Base-by-base conservation (phyloP, 2,888 invertebrate genomes). In the Rotaria sp. region DNA sequence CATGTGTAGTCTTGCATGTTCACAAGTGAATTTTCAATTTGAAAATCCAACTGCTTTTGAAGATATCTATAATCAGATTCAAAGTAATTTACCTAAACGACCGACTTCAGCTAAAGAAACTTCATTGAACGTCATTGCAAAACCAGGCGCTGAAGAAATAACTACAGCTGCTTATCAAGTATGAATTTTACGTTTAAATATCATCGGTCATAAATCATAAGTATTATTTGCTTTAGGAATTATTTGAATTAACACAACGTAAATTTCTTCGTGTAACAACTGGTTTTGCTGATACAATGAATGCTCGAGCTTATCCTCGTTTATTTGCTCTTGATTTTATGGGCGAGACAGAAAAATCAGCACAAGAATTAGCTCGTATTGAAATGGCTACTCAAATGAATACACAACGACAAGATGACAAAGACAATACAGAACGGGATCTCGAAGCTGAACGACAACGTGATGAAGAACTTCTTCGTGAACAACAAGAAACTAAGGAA, bases 241-340 rank as follows among this genome's bases (percentile, higher is more conserved):
- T 90, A 84, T 89, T 89, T 87, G 90, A 90, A 87, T 87, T 90
- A 67, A 90, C 89, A 11, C 90, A 90, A 88, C 88, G 90, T 55
- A 90, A 90, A 88, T 89, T 90, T 86, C 88, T 90, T 30, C 88
- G 90, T 7, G 90, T 90, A 87, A 87, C 90, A 48, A 87, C 88
- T n/a, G 86, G 88, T 41, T 90, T 89, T 88, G 89, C 89, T 0
- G 88, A 89, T 21, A 86, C 87, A n/a, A 88, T 89, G 55, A 89
- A 89, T 11, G 55, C 75, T 50, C 52, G 80, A 24, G 89, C 89
- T 0, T 90, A 89, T 87, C 90, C 90, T 2, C 88, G 89, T 59
- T 88, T 90, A 35, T 90, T 90, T 88, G 88, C 90, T n/a, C 88
- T 89, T 4, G 90, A 90, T 87, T 88, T 90, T 85, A 87, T 88